Base-by-base conservation (phyloP, 2,113 vertebrate genomes). In the Rana temporaria region DNA sequence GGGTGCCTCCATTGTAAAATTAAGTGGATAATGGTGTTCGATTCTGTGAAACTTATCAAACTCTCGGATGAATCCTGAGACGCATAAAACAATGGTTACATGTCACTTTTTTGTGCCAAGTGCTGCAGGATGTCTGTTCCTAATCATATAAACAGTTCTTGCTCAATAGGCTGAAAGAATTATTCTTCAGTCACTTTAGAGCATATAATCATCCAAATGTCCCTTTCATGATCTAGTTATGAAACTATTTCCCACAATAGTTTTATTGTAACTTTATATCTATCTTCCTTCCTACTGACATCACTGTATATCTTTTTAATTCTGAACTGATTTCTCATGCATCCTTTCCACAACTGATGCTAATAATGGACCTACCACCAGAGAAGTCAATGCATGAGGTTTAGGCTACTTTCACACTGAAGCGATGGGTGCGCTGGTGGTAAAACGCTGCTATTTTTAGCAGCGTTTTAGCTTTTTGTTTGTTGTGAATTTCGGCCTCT, bases 1-100 rank as follows among this genome's bases (percentile, higher is more conserved):
- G 20, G 24, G 71, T 55, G 70, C 11, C 30, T 75, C 73, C 48
- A 52, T 34, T 74, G 57, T 73, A 52, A 72, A 72, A 65, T 82
- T 74, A 66, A 74, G 60, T 82, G 60, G 48, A 82, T 66, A 74
- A 74, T 74, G 71, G 22, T 48, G 20, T 62, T 67, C 56, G 24
- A 65, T 73, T 75, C 65, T 48, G 24, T 55, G 22, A 30, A 82
- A 62, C 53, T 42, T 75, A 59, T 82, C 53, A 59, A 82, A 56
- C 16, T 75, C 63, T 82, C 38, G 4, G 52, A 66, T 60, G 71
- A 75, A 32, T 75, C 26, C 26, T 82, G 24, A 72, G 69, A 65
- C 56, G 53, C 32, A 75, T 67, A 75, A 67, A 74, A 75, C 3
- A 15, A 68, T 70, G 59, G 26, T 67, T n/a, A 59, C 16, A 32